Percentiles rank a stretch among this genome's conserved stretches.
phyloP scores from a whole-genome alignment of 2,888 invertebrate species.

The Pheosia tremula region DNA sequence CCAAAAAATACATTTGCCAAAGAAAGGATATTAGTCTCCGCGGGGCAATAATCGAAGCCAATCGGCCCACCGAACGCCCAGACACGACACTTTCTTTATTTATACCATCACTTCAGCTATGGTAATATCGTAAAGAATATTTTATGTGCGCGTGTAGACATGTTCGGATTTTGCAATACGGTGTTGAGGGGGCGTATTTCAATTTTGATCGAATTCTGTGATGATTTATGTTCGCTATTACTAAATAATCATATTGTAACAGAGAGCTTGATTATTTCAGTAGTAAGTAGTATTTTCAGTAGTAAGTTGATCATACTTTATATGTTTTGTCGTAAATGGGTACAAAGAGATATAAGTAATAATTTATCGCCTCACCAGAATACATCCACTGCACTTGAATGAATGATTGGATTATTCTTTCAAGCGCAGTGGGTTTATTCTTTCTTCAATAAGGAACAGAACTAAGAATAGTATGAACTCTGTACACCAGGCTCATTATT shows the following conservation, averaged over 20 bases:
- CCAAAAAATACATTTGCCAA: conserved; percentile 78
- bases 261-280: too few species aligned
- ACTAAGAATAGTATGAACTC: too few species aligned
- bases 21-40: conserved; percentile 83
- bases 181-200: conserved; percentile 3
- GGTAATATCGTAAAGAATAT: conserved; percentile 72
- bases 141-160: conserved; percentile 61
- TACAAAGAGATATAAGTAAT: too few species aligned
- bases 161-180: conserved; percentile 57
- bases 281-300: too few species aligned
- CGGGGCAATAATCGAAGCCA: conserved; percentile 83
- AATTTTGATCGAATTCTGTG: neutral
- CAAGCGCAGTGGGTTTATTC: too few species aligned
- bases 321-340: too few species aligned
- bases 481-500: too few species aligned
- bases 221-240: neutral
- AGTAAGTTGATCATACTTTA: too few species aligned
- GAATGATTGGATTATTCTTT: too few species aligned
- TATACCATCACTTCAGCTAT: conserved; percentile 68
- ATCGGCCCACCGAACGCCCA: conserved; percentile 74
- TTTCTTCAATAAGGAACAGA: too few species aligned
- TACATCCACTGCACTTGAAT: too few species aligned
- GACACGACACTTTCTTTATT: conserved; percentile 76
- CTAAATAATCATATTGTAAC: neutral
- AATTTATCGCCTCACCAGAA: too few species aligned